phyloP scores from a whole-genome alignment of 2,797 vertebrate genomes.

The Gymnodraco acuticeps region DNA sequence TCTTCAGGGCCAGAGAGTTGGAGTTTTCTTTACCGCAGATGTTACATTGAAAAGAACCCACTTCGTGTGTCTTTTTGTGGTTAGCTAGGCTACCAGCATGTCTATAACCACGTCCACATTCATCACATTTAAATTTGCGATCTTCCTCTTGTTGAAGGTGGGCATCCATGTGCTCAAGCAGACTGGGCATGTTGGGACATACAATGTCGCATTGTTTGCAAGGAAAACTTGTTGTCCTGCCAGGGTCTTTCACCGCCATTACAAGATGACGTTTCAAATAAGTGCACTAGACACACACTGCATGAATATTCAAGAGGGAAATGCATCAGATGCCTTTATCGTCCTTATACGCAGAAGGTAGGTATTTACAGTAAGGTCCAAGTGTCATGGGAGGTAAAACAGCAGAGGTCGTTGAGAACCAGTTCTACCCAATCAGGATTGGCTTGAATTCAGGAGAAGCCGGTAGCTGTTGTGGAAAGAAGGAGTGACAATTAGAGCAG shows the following conservation, averaged over 20 bases:
- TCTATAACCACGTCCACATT: conserved; percentile 90
- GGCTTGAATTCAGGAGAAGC: conserved; percentile 35
- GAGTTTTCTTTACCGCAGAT: conserved; percentile 90
- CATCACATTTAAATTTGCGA: conserved; percentile 87
- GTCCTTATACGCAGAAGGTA: conserved; percentile 16
- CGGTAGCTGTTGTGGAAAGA: conserved; percentile 62
- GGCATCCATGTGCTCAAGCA: conserved; percentile 80
- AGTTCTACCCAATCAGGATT: conserved; percentile 41
- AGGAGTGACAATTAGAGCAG: conserved; percentile 28
- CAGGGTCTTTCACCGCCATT: conserved; percentile 78
- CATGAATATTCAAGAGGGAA: conserved; percentile 34
- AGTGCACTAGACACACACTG: conserved; percentile 33
- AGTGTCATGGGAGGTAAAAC: conserved; percentile 36
- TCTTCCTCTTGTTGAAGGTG: conserved; percentile 80
- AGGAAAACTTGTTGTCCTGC: conserved; percentile 76
- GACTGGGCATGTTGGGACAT: conserved; percentile 76
- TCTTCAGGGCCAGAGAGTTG: conserved; percentile 90
- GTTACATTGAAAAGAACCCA: conserved; percentile 88
- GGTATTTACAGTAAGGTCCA: conserved; percentile 33
- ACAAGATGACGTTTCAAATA: conserved; percentile 35
- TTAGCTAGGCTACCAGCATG: conserved; percentile 91
- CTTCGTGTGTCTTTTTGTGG: conserved; percentile 90
- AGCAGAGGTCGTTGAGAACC: conserved; percentile 33
- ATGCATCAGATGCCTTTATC: conserved; percentile 66
- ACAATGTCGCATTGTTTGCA: conserved; percentile 80